These are phyloP conservation scores for Ciona savignyi DNA, from an alignment of 23 tunicate species.

Conservation along the genomic window DNA sequence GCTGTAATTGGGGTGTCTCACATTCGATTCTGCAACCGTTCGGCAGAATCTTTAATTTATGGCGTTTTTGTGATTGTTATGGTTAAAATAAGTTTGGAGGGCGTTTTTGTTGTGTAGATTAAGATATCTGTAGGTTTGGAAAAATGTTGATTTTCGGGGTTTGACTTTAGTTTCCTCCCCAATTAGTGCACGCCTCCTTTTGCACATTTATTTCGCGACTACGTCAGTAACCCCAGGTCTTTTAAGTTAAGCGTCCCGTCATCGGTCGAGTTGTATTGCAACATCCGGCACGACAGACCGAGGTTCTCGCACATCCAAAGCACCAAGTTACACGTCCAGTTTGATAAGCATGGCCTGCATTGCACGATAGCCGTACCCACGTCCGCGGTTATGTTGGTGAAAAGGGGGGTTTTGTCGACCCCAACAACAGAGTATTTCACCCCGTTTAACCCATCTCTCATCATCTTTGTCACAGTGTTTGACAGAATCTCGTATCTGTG, in stretches of 20 bases:
- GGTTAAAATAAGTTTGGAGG: too few species aligned
- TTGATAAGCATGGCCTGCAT: constrained; percentile 41
- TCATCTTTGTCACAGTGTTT: constrained; percentile 34
- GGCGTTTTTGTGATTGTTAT: too few species aligned
- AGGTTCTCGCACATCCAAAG: constrained; percentile 52
- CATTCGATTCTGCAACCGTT: too few species aligned
- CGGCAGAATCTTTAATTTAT: too few species aligned
- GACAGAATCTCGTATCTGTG: constrained; percentile 36
- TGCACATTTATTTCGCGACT: neutral
- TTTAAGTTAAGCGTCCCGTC: constrained; percentile 3
- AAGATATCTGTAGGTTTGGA: too few species aligned
- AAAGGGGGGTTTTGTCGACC: constrained; percentile 12
- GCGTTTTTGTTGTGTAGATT: too few species aligned
- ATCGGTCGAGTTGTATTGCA: constrained; percentile 63
- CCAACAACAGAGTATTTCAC: constrained; percentile 35
- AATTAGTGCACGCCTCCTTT: too few species aligned
- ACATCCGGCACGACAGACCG: constrained; percentile 22
- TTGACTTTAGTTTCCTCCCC: too few species aligned
- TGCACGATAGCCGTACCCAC: constrained; percentile 61
- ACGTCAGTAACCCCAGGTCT: neutral
- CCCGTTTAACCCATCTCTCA: constrained; percentile 50
- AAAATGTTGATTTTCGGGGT: too few species aligned
- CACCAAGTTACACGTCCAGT: constrained; percentile 36
- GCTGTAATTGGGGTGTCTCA: too few species aligned
- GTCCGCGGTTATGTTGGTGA: constrained; percentile 71